Evolutionary conservation across 2,888 invertebrate species (phyloP).

Genomic region (Branchinecta sandiegonensis): DNA sequence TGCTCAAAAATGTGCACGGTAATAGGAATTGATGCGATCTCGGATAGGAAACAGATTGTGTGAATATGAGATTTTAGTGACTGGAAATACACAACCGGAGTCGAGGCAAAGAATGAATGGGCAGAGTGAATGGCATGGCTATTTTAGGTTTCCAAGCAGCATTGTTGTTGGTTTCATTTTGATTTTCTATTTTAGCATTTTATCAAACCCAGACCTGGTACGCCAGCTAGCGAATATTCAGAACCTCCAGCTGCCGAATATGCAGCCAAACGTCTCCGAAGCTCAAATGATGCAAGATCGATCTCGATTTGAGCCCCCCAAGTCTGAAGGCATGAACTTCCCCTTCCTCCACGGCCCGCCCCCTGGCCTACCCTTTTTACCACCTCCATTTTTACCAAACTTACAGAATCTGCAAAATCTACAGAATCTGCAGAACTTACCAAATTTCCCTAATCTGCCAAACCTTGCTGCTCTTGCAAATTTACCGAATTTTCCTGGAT

Average conservation of each 20-base stretch:
- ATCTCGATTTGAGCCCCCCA: constrained; percentile 6
- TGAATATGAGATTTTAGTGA: no score
- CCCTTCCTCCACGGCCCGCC: constrained; percentile 18
- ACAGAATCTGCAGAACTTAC: not conserved
- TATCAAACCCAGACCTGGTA: constrained; percentile 75
- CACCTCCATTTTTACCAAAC: not conserved
- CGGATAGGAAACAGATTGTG: no score
- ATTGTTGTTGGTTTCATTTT: constrained; percentile 25
- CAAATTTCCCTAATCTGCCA: constrained; percentile 9
- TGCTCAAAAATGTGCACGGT: no score
- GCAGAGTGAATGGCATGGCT: no score
- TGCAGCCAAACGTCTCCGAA: constrained; percentile 38
- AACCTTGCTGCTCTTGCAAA: not conserved
- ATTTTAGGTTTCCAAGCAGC: no score
- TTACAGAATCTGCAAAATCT: not conserved
- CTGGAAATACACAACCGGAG: no score
- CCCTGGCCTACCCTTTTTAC: constrained; percentile 14
- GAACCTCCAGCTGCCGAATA: constrained; percentile 50
- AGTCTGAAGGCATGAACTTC: constrained; percentile 27
- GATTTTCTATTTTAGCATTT: constrained; percentile 41
- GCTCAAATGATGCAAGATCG: constrained; percentile 19
- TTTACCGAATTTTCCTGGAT: not conserved
- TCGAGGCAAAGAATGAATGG: no score
- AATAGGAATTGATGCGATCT: no score
- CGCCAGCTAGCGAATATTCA: constrained; percentile 53